Evolutionary conservation across 2,888 invertebrate genomes (phyloP).

Genomic region (Biston betularia): DNA sequence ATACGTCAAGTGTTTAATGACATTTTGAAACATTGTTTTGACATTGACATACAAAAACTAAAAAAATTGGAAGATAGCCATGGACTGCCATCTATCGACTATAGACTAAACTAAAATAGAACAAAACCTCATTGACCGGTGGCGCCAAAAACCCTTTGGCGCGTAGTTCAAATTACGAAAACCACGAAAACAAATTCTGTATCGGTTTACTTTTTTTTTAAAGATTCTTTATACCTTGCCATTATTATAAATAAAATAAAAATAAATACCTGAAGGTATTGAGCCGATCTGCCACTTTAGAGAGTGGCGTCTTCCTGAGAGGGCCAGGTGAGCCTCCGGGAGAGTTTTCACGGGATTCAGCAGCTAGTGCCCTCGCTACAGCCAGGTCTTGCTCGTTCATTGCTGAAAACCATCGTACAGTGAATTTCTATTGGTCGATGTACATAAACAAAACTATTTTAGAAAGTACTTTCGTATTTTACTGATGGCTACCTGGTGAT

Average conservation of each 20-base stretch:
- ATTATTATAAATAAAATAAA: neutral
- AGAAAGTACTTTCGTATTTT: too few relatives aligned
- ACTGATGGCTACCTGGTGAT: too few relatives aligned
- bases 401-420: constrained; percentile 17
- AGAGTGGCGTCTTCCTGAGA: constrained; percentile 87
- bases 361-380: constrained; percentile 90
- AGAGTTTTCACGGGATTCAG: constrained; percentile 84
- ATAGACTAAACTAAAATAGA: neutral
- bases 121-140: neutral
- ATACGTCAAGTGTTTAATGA: constrained; percentile 9
- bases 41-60: neutral
- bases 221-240: too few relatives aligned
- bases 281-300: constrained; percentile 88
- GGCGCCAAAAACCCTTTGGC: neutral
- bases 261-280: constrained; percentile 88
- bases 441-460: too few relatives aligned
- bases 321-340: constrained; percentile 87
- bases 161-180: too few relatives aligned
- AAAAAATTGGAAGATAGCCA: neutral
- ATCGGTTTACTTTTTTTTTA: too few relatives aligned
- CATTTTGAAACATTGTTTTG: neutral
- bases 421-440: neutral
- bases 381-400: constrained; percentile 91
- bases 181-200: too few relatives aligned
- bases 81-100: constrained; percentile 28